These are phyloP conservation scores for Fundulus diaphanus DNA, from an alignment of 2,797 vertebrate genomes.

Conservation along the genomic window DNA sequence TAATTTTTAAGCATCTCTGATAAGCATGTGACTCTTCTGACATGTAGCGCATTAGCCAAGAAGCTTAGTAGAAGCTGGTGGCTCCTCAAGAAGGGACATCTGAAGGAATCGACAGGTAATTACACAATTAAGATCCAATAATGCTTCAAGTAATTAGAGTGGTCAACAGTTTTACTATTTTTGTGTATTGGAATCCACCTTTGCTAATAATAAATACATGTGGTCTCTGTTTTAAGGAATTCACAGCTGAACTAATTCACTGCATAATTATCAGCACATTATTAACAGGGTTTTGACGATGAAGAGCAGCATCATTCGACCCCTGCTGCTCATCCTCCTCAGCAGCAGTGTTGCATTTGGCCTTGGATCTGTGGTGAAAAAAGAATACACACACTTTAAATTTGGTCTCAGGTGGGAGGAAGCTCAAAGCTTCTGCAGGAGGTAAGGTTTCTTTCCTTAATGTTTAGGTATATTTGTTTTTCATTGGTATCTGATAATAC, in stretches of 20 bases:
- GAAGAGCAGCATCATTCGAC: slow-evolving; percentile 13
- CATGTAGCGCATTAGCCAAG: fast-evolving
- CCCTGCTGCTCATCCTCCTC: slow-evolving; percentile 30
- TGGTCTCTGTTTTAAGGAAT: background rate
- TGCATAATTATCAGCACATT: background rate
- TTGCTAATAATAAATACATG: background rate
- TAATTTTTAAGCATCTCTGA: slow-evolving; percentile 2
- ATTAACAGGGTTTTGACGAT: background rate
- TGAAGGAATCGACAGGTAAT: background rate
- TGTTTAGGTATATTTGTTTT: background rate
- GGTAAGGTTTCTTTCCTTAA: background rate
- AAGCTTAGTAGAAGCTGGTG: background rate
- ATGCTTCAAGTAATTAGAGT: background rate
- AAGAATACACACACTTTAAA: fast-evolving
- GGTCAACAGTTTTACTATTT: background rate
- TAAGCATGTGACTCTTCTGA: slow-evolving; percentile 22
- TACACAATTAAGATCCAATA: background rate
- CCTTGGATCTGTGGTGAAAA: slow-evolving; percentile 12
- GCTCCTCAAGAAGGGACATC: background rate
- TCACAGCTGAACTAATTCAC: background rate
- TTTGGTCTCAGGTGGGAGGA: background rate
- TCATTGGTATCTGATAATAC: background rate
- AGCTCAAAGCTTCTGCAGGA: background rate
- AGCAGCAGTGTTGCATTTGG: background rate
- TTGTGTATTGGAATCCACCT: background rate